phyloP scores from a whole-genome alignment of 2,888 invertebrate genomes.

The Notocelia uddmanniana region DNA sequence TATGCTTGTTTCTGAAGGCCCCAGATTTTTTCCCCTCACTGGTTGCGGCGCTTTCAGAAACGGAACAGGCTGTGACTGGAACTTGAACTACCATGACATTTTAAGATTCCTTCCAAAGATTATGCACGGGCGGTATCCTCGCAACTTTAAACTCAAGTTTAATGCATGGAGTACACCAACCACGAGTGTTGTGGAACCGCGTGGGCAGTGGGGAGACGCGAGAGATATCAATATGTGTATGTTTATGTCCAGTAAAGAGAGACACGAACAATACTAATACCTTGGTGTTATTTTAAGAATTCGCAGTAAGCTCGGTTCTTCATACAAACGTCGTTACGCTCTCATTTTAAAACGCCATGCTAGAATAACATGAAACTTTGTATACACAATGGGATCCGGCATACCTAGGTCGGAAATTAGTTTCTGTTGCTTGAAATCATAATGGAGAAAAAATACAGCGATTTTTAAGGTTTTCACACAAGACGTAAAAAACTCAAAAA shows the following conservation, averaged over 20 bases:
- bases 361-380: too few relatives aligned
- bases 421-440: too few relatives aligned
- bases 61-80: slow-evolving; percentile 14
- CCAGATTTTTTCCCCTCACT: slow-evolving; percentile 67
- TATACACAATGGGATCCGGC: too few relatives aligned
- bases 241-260: slow-evolving; percentile 44
- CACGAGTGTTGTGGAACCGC: slow-evolving; percentile 15
- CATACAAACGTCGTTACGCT: too few relatives aligned
- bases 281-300: background rate
- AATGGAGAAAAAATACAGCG: too few relatives aligned
- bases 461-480: too few relatives aligned
- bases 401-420: too few relatives aligned
- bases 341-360: too few relatives aligned
- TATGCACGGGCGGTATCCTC: slow-evolving; percentile 12
- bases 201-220: slow-evolving; percentile 24
- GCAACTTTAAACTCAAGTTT: slow-evolving; percentile 15
- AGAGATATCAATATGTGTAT: slow-evolving; percentile 50
- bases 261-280: slow-evolving; percentile 24
- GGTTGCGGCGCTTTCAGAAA: slow-evolving; percentile 46
- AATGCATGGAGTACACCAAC: slow-evolving; percentile 1
- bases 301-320: too few relatives aligned
- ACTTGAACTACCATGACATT: slow-evolving; percentile 18
- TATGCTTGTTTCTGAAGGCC: slow-evolving; percentile 21
- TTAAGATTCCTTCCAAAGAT: slow-evolving; percentile 19
- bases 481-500: too few relatives aligned